These are phyloP conservation scores for Numenius phaeopus DNA, from an alignment of 2,797 vertebrate species.

Conservation along the genomic window DNA sequence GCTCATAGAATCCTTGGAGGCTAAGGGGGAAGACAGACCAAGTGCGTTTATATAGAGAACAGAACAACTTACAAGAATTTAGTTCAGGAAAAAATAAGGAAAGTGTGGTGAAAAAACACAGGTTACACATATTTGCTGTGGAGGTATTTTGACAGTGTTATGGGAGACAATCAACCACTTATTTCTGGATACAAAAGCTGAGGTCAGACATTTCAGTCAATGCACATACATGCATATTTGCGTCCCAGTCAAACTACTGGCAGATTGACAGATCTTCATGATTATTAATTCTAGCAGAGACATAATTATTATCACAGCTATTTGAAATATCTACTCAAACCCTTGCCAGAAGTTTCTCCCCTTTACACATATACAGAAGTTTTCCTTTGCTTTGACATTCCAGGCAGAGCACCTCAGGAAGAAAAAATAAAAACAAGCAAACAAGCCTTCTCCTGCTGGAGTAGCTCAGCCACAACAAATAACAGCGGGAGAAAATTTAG, in stretches of 20 bases:
- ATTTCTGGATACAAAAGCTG: slow-evolving; percentile 14
- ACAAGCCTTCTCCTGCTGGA: neutral
- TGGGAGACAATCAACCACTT: neutral
- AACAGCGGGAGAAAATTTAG: neutral
- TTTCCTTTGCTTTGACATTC: slow-evolving; percentile 20
- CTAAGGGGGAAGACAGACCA: slow-evolving; percentile 21
- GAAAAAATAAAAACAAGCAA: neutral
- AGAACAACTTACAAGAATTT: neutral
- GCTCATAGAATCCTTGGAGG: slow-evolving; percentile 43
- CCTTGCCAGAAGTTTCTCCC: neutral
- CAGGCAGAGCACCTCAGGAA: neutral
- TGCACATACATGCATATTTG: neutral
- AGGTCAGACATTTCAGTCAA: neutral
- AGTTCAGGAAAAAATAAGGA: slow-evolving; percentile 64
- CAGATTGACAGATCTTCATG: neutral
- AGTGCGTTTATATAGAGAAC: neutral
- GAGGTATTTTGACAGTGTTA: slow-evolving; percentile 10
- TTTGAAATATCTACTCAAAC: neutral
- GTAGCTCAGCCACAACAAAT: neutral
- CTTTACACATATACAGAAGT: neutral
- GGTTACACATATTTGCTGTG: neutral
- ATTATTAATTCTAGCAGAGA: too few species aligned
- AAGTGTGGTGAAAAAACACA: neutral
- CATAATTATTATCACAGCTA: neutral
- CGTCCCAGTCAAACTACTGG: neutral